Evolutionary conservation across 2,113 vertebrate genomes (phyloP), one percentile per base, ranked within the genome.

Genomic region (Tetraodon nigroviridis): DNA sequence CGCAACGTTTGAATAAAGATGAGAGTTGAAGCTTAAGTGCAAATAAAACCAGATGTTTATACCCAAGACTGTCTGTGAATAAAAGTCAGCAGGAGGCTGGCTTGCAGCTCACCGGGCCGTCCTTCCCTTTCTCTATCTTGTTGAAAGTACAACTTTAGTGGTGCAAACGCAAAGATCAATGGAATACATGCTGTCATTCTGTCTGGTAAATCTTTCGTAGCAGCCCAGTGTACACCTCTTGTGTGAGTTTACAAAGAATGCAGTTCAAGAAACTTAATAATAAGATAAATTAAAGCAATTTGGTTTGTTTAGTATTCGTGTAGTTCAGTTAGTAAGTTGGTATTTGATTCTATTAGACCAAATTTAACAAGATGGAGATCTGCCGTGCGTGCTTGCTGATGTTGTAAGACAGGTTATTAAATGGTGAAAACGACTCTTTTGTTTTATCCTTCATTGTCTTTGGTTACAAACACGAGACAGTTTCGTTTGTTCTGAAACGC

Each of bases 261-360:
- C 5, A 29, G 63, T 12, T 72, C 55, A 64, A 51, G 47, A 37
- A 55, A 50, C 51, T 55, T 50, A 64, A 19, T 75, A 78, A 78
- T 46, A 14, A 67, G 64, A 74, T 74, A 56, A 50, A 69, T 71
- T 59, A 41, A 27, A 58, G 63, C 24, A 24, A 62, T 64, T 64
- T 67, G 51, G 66, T 76, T 73, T 51, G 54, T 69, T 78, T 69
- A 53, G 61, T 61, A 48, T 37, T 7, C 20, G 44, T 67, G 49
- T 78, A 80, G 81, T 83, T 71, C 54, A 66, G 32, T 84, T 77
- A 80, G 58, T 60, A 10, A 0, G 17, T 24, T 45, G 48, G 56
- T 47, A 59, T 74, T 77, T 55, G 47, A 41, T 68, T 46, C 42
- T 32, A 52, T 56, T 45, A 65, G 58, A 67, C 44, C 44, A 59